Percentiles rank a stretch among this genome's conserved stretches.
Conservation (phyloP, 1,140 invertebrate species). For the Agrilus planipennis region DNA sequence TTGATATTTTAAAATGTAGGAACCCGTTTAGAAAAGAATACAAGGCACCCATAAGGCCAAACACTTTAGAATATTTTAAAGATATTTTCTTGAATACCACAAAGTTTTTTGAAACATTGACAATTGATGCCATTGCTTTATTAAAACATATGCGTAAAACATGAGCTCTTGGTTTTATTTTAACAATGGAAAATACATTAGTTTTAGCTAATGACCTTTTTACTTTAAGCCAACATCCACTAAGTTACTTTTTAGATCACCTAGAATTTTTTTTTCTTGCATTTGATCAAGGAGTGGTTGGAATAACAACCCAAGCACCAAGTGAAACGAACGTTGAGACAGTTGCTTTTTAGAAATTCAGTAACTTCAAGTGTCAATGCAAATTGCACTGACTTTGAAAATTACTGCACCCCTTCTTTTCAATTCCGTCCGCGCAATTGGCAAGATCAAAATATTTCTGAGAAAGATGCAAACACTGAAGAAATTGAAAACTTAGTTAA, state of each 20-base stretch:
- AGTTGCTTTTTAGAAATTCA: slow-evolving; percentile 2
- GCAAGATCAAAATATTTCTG: no score
- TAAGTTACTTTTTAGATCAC: slow-evolving; percentile 24
- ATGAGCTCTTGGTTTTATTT: slow-evolving; percentile 8
- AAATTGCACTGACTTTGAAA: slow-evolving; percentile 6
- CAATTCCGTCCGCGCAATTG: slow-evolving; percentile 6
- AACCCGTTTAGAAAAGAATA: slow-evolving; percentile 20
- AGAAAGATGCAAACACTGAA: no score
- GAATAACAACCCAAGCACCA: slow-evolving; percentile 22
- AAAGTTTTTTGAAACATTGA: slow-evolving; percentile 7
- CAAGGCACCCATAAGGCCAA: slow-evolving; percentile 16
- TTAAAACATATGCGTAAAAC: slow-evolving; percentile 5
- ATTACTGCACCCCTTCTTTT: slow-evolving; percentile 4
- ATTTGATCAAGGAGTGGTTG: slow-evolving; percentile 15
- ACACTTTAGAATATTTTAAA: slow-evolving; percentile 13
- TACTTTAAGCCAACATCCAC: slow-evolving; percentile 5
- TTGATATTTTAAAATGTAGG: slow-evolving; percentile 24
- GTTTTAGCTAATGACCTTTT: slow-evolving; percentile 13
- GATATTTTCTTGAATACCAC: slow-evolving; percentile 9
- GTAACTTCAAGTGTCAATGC: slow-evolving; percentile 7
- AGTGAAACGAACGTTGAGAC: slow-evolving; percentile 9
- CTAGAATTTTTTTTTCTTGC: slow-evolving; percentile 26
- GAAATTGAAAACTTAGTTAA: no score
- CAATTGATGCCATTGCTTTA: slow-evolving; percentile 6
- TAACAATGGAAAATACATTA: slow-evolving; percentile 11